Conservation (phyloP, 2,888 invertebrate genomes). For the Margaritifera margaritifera region DNA sequence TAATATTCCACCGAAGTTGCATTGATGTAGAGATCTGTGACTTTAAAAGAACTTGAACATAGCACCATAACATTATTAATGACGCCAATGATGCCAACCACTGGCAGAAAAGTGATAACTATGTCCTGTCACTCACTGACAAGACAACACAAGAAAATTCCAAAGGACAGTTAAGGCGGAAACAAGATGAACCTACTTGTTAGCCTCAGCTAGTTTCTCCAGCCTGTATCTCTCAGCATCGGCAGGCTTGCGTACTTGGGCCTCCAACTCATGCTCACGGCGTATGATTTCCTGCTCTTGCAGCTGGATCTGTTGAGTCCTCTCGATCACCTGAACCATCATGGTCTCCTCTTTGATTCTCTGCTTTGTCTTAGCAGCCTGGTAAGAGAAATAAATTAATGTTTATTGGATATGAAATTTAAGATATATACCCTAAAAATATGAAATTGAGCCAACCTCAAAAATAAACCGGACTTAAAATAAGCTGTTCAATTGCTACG, state of each 20-base stretch:
- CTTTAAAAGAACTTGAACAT: no score
- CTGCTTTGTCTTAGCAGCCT: slow-evolving; percentile 88
- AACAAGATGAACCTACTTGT: slow-evolving; percentile 75
- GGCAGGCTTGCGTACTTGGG: slow-evolving; percentile 92
- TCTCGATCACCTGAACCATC: slow-evolving; percentile 91
- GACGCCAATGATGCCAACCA: no score
- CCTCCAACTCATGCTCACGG: slow-evolving; percentile 92
- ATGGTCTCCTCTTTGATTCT: slow-evolving; percentile 97
- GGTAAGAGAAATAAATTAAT: slow-evolving; percentile 1
- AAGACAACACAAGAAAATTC: background rate
- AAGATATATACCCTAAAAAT: no score
- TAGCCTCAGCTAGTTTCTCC: slow-evolving; percentile 95
- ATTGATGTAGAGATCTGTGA: no score
- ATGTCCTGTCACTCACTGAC: no score
- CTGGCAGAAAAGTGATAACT: no score
- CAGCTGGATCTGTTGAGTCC: slow-evolving; percentile 91
- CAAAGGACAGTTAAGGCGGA: background rate
- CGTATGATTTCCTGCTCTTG: slow-evolving; percentile 97
- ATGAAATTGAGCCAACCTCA: no score
- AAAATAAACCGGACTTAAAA: no score
- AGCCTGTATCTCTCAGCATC: slow-evolving; percentile 94
- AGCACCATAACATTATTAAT: no score
- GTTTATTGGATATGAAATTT: no score
- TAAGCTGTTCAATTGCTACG: no score
- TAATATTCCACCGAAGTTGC: no score